Base-by-base conservation (phyloP, 2,888 invertebrate genomes). In the Xylota segnis region DNA sequence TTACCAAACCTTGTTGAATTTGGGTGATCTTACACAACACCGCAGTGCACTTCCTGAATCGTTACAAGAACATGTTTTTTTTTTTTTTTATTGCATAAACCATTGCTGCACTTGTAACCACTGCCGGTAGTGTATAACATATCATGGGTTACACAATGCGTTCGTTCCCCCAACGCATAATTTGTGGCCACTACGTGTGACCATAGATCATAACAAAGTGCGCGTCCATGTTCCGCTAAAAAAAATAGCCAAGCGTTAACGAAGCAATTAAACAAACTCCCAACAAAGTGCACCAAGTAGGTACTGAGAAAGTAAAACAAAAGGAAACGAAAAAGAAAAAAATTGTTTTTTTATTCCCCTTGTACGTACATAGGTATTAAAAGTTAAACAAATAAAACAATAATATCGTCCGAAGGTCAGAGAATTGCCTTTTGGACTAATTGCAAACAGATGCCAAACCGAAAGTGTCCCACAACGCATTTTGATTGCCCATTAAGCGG, bases 171-270 rank as follows among this genome's bases (percentile, higher is more conserved):
- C 34, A 65, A 65, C 56, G 75, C 75, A 66, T 58, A 76, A 66
- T 47, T 66, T 65, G 66, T 76, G 75, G 58, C 37, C 58, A 66
- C 66, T 66, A 66, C 58, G 58, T 76, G 66, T 76, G 75, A 66
- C 75, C 75, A 47, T 50, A 47, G 58, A 66, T 76, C 66, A 76
- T 50, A 76, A 66, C 16, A 37, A 14, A 50, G n/a, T 52, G 27
- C 23, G 65, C 47, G 27, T 50, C 29, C 47, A 47, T 66, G 47
- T 76, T 76, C 58, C 66, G 58, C 66, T 45, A 70, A 70, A 43
- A 43, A 27, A 50, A 18, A 58, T 40, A 72, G 32, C 50, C 61
- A 61, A 74, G 50, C 52, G 54, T 52, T 54, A 54, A 61, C 61
- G 40, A 54, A 65, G 14, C 23, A 52, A 63, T 56, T 61, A 59